These are phyloP conservation scores for Neoaliturus tenellus DNA, from an alignment of 2,888 invertebrate species.

Conservation along the genomic window DNA sequence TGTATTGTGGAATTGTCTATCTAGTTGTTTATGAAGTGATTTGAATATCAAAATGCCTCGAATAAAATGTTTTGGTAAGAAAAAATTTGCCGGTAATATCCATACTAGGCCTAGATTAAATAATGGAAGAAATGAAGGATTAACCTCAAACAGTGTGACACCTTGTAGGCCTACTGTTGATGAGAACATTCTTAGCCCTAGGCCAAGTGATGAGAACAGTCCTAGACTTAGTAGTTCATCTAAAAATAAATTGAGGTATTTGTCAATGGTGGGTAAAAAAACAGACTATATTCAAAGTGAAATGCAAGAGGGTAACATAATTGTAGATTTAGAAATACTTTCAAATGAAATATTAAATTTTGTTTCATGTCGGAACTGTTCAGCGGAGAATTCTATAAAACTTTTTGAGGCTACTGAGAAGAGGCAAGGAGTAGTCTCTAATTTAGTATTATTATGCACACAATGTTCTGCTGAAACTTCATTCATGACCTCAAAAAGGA, in stretches of 20 bases:
- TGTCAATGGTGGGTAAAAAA: constrained; percentile 17
- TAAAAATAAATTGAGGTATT: constrained; percentile 30
- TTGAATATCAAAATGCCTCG: neutral
- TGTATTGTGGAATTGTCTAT: neutral
- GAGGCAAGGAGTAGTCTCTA: constrained; percentile 21
- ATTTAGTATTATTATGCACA: neutral
- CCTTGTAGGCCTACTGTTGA: neutral
- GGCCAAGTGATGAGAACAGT: neutral
- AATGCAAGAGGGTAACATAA: constrained; percentile 27
- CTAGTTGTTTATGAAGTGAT: neutral
- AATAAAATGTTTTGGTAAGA: neutral
- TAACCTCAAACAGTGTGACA: neutral
- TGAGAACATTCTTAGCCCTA: neutral
- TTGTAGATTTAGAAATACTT: constrained; percentile 45
- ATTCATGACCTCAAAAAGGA: constrained; percentile 6
- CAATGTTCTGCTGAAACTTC: constrained; percentile 3
- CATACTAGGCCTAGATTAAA: neutral
- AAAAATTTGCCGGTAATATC: neutral
- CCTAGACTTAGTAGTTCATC: constrained; percentile 13
- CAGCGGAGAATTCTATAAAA: constrained; percentile 3
- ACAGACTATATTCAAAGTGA: constrained; percentile 25
- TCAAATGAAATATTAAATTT: constrained; percentile 34
- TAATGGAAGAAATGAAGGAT: neutral
- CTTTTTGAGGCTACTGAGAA: constrained; percentile 11
- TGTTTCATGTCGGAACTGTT: constrained; percentile 32